Conservation (phyloP, 1,140 invertebrate genomes). For the Bombus sylvicola region DNA sequence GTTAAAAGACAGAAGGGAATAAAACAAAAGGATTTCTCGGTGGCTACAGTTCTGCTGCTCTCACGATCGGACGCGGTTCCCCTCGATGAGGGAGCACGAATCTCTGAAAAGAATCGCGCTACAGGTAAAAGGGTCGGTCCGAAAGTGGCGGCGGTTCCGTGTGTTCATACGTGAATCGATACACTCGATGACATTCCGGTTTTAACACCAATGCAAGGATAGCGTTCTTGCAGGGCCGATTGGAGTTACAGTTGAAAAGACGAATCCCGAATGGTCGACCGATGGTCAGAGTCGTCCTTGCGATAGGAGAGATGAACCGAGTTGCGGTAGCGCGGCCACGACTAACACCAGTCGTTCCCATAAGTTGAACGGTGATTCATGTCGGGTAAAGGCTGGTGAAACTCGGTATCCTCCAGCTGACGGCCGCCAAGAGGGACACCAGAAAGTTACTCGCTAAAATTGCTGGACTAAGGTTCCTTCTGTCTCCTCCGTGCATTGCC, state of each 20-base stretch:
- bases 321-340: slow-evolving; percentile 3
- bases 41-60: neutral
- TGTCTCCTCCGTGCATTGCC: slow-evolving; percentile 83
- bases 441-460: slow-evolving; percentile 81
- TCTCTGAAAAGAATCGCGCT: neutral
- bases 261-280: slow-evolving; percentile 11
- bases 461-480: slow-evolving; percentile 78
- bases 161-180: neutral
- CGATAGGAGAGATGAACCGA: slow-evolving; percentile 21
- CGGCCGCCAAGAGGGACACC: slow-evolving; percentile 75
- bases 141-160: neutral
- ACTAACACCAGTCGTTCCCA: neutral
- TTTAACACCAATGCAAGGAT: neutral
- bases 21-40: neutral
- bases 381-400: slow-evolving; percentile 80
- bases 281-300: slow-evolving; percentile 42
- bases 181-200: neutral
- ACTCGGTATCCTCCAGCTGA: slow-evolving; percentile 82
- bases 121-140: neutral
- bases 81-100: neutral
- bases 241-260: neutral
- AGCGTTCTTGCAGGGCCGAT: slow-evolving; percentile 9
- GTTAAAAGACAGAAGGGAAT: neutral
- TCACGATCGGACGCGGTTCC: neutral
- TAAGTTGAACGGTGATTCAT: slow-evolving; percentile 70